phyloP scores from a whole-genome alignment of 2,888 invertebrate genomes.

The Synanthedon vespiformis region DNA sequence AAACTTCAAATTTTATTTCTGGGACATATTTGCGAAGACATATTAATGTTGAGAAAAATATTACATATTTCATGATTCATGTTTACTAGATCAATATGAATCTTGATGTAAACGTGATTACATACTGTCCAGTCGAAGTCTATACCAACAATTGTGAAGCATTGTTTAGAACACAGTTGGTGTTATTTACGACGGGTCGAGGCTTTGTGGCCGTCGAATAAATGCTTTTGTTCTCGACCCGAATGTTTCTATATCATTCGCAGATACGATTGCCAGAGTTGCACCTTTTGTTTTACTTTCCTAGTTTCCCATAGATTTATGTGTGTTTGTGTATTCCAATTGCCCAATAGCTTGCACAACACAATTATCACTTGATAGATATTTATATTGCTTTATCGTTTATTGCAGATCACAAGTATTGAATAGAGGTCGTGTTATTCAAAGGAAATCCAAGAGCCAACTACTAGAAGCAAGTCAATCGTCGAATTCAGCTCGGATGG shows the following conservation, averaged over 20 bases:
- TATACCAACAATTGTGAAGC: neutral
- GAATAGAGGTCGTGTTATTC: too few relatives aligned
- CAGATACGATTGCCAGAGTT: slow-evolving; percentile 34
- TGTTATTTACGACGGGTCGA: slow-evolving; percentile 31
- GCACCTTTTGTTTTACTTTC: slow-evolving; percentile 18
- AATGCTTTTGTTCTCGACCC: slow-evolving; percentile 31
- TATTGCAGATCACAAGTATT: too few relatives aligned
- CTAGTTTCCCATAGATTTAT: neutral
- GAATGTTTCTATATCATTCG: slow-evolving; percentile 43
- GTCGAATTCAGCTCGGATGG: too few relatives aligned
- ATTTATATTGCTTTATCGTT: too few relatives aligned
- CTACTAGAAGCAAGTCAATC: too few relatives aligned
- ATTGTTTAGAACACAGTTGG: slow-evolving; percentile 5
- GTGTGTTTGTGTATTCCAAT: neutral
- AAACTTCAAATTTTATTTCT: too few relatives aligned
- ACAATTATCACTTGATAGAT: too few relatives aligned
- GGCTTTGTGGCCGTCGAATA: slow-evolving; percentile 33
- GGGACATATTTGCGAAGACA: too few relatives aligned
- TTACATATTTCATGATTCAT: too few relatives aligned
- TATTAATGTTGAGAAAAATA: too few relatives aligned
- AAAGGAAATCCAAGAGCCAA: too few relatives aligned
- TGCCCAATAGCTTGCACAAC: neutral
- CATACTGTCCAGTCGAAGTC: slow-evolving; percentile 6
- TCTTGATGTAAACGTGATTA: slow-evolving; percentile 7
- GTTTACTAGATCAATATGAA: too few relatives aligned